A percentile compares a stretch with the other conserved stretches of the same genome.
Evolutionary conservation across 1,140 invertebrate genomes (phyloP).

Genomic region (Brachionus sp.): DNA sequence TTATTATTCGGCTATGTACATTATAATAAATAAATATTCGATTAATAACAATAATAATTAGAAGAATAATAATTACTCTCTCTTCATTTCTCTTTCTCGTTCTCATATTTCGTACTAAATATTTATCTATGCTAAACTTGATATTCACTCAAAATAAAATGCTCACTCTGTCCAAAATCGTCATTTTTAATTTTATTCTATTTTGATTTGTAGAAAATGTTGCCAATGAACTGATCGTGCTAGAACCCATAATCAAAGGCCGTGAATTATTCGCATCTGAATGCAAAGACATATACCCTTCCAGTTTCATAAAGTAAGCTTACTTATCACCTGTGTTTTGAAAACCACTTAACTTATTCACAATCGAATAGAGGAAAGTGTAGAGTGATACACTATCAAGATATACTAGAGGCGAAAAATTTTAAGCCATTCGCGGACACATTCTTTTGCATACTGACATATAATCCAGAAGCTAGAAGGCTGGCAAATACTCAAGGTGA

Average conservation of each 20-base stretch:
- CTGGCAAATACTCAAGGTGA: constrained; percentile 82
- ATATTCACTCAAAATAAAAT: not conserved
- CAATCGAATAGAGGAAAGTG: constrained; percentile 58
- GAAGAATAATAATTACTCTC: constrained; percentile 17
- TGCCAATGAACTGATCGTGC: constrained; percentile 29
- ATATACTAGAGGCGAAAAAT: constrained; percentile 53
- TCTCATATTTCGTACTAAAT: not conserved
- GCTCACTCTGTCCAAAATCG: constrained; percentile 11
- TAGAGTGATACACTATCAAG: constrained; percentile 62
- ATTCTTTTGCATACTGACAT: constrained; percentile 64
- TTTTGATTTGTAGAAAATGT: constrained; percentile 11
- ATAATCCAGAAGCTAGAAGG: constrained; percentile 66
- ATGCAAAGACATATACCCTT: constrained; percentile 40
- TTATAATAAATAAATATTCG: constrained; percentile 41
- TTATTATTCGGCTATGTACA: not conserved
- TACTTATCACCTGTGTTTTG: not conserved
- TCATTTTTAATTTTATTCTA: constrained; percentile 37
- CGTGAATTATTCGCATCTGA: constrained; percentile 46
- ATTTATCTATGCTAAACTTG: constrained; percentile 9
- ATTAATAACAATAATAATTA: constrained; percentile 33
- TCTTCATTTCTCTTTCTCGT: constrained; percentile 6
- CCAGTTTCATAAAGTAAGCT: constrained; percentile 33
- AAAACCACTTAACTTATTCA: not conserved
- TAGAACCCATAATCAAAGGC: constrained; percentile 44
- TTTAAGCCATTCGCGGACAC: constrained; percentile 56